phyloP scores from a whole-genome alignment of 2,113 vertebrate species.

The Monopterus albus region DNA sequence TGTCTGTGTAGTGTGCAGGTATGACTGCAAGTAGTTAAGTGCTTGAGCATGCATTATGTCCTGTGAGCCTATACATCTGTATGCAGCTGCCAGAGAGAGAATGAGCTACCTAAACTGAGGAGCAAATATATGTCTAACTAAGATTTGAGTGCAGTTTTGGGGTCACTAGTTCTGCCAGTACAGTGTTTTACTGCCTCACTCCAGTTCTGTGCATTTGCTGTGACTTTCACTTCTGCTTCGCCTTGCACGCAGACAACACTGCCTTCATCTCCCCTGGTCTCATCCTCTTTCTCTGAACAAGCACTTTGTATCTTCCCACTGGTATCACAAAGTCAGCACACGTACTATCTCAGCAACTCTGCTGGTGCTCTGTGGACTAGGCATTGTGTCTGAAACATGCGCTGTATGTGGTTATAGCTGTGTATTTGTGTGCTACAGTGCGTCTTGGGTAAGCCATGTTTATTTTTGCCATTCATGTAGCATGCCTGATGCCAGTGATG shows the following conservation, averaged over 20 bases:
- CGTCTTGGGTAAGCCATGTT: background rate
- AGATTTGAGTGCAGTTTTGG: constrained; percentile 64
- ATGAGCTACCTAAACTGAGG: no score
- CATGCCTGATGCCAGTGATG: background rate
- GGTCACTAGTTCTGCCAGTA: constrained; percentile 73
- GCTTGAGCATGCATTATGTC: constrained; percentile 14
- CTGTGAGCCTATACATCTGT: constrained; percentile 20
- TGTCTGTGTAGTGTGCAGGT: no score
- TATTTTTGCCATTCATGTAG: background rate
- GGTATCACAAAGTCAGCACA: constrained; percentile 66
- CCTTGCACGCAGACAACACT: constrained; percentile 54
- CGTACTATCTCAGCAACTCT: constrained; percentile 63
- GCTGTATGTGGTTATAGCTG: background rate
- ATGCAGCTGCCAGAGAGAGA: constrained; percentile 36
- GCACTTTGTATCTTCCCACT: constrained; percentile 60
- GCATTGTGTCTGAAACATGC: constrained; percentile 20
- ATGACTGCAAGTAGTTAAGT: no score
- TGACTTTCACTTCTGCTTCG: constrained; percentile 58
- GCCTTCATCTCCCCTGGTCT: constrained; percentile 59
- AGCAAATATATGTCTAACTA: no score
- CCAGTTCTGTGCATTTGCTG: constrained; percentile 52
- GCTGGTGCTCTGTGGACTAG: constrained; percentile 26
- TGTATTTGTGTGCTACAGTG: constrained; percentile 2
- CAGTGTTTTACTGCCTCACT: constrained; percentile 62
- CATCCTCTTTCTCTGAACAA: constrained; percentile 70